Base-by-base conservation (phyloP, 2,113 vertebrate species). In the Terrapene triunguis region DNA sequence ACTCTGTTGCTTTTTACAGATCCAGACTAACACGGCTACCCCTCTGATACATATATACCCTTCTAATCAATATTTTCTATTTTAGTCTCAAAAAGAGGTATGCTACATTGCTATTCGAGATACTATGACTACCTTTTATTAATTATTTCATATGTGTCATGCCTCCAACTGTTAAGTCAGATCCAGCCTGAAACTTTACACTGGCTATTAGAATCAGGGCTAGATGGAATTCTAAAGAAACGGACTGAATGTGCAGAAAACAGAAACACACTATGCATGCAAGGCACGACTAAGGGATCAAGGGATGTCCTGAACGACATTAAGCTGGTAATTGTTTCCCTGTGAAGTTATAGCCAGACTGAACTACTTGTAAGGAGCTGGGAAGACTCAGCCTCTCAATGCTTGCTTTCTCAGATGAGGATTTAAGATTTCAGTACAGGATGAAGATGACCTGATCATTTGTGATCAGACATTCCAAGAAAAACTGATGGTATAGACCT, bases 371-470 rank as follows among this genome's bases (percentile, higher is more conserved):
- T 69, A 88, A 72, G 89, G 80, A 93, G 79, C 5, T 35, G 80
- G 86, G 94, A 80, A 84, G 76, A 78, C 53, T n/a, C 89, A 91
- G 74, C 35, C 57, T 97, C 88, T 89, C n/a, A 47, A 82, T 89
- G 57, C 79, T 44, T 13, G 14, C 35, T 57, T 85, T 27, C 12
- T 92, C 10, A 13, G 14, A 89, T 16, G 29, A 85, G 3, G n/a
- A 78, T 50, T 69, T 78, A 35, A 82, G 47, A 82, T 82, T 95
- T 76, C 82, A 47, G 62, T 65, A 86, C 47, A 78, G 55, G 14
- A 13, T n/a, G 59, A 59, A 48, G 10, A 86, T 65, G 27, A 74
- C 21, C 25, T 11, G 35, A 94, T 72, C 1, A n/a, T 82, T 76
- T 54, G 72, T 86, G 12, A 88, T 86, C 32, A 51, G 47, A 5